Percentiles rank a stretch among this genome's conserved stretches.
These are phyloP conservation scores for Tachina fera DNA, from an alignment of 2,888 invertebrate genomes.

Conservation along the genomic window DNA sequence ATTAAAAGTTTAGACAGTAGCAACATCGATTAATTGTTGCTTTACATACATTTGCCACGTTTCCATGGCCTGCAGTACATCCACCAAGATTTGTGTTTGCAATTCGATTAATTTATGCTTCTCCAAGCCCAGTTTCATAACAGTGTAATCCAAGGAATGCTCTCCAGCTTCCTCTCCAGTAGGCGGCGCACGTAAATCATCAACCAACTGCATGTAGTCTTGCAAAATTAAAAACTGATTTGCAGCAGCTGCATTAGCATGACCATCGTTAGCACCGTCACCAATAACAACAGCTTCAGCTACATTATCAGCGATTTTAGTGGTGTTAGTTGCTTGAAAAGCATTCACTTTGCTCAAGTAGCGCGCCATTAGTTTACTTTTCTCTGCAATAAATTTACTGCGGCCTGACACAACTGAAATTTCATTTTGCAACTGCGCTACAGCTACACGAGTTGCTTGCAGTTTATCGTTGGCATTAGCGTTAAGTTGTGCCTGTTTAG, in stretches of 20 bases:
- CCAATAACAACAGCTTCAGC: background rate
- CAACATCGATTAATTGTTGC: conserved; percentile 73
- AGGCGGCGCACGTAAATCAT: conserved; percentile 71
- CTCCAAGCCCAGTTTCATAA: conserved; percentile 75
- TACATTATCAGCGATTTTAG: background rate
- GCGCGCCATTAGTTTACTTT: conserved; percentile 74
- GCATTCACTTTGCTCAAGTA: conserved; percentile 75
- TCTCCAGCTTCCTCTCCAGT: conserved; percentile 61
- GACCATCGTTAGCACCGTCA: background rate
- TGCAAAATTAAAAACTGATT: conserved; percentile 73
- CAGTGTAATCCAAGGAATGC: conserved; percentile 74
- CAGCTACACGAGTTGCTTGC: conserved; percentile 60
- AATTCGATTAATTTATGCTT: conserved; percentile 73
- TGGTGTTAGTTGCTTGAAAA: conserved; percentile 36
- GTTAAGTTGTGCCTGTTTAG: conserved; percentile 69
- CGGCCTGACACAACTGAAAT: conserved; percentile 75
- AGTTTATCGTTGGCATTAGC: conserved; percentile 70
- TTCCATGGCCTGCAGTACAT: conserved; percentile 72
- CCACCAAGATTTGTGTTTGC: conserved; percentile 72
- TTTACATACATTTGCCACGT: conserved; percentile 74
- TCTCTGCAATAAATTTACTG: conserved; percentile 74
- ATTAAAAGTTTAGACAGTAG: conserved; percentile 8
- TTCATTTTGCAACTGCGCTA: conserved; percentile 74
- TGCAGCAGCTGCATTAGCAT: conserved; percentile 5
- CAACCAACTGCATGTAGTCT: conserved; percentile 73